Base-by-base conservation (phyloP, 2,113 vertebrate genomes). In the Corythornis vintsioides region DNA sequence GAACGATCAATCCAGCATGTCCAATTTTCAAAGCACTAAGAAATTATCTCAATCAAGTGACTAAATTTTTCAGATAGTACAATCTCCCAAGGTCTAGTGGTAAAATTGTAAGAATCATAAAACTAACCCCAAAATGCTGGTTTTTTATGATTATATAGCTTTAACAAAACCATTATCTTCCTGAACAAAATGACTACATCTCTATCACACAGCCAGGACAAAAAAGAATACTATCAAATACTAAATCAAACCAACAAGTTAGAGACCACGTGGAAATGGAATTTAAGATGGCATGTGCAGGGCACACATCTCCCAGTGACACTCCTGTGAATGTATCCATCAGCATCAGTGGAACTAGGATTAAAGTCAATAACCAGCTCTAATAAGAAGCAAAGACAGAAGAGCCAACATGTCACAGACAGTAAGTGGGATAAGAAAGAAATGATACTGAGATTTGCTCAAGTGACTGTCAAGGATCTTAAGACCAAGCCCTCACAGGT, bases 1-100 rank as follows among this genome's bases (percentile, higher is more conserved):
- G 48, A 82, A 59, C 55, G 56, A 89, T 92, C 93, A 80, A 96
- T 96, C 96, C 91, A 19, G 45, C 16, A 31, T 13, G 87, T 92
- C 96, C 84, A 84, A 42, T 94, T 96, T 97, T 88, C 94, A 86
- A 94, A 90, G 85, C 89, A 83, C 77, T 97, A 97, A 98, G 83
- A 97, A 96, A 97, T 77, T 89, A 94, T 91, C 85, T 96, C 94
- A 89, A 89, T 59, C 89, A 94, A 91, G 88, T 43, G 71, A 94
- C 91, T 93, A 86, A 63, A 92, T 91, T 95, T 87, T 92, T 97
- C 92, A 96, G 50, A 79, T 65, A 83, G 69, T 22, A 82, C 91
- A 90, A 92, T 90, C 64, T 95, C 91, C 93, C 69, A 88, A 91
- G 86, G 66, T 90, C 63, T 89, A 78, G 78, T 24, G 19, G 60